These are phyloP conservation scores for Hippasteria phrygiana DNA, from an alignment of 53 echinoderm and acorn worm genomes.

Conservation along the genomic window DNA sequence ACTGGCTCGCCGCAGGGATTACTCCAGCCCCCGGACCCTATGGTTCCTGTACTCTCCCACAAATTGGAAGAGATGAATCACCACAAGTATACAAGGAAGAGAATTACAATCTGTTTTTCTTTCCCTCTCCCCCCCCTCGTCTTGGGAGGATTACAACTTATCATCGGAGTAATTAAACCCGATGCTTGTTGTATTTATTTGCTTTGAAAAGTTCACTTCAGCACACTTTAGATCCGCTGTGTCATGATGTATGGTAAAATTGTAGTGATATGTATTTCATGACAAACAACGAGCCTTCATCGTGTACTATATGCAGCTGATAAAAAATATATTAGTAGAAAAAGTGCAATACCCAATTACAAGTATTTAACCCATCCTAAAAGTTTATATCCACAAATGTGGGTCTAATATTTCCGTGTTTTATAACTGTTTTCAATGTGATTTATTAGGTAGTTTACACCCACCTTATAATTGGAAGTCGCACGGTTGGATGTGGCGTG, in stretches of 20 bases:
- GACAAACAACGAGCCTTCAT: no score
- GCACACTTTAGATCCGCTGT: neutral
- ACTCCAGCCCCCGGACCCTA: slow-evolving; percentile 18
- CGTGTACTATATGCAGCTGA: no score
- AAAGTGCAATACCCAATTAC: no score
- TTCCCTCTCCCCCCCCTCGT: neutral
- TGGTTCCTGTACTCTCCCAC: slow-evolving; percentile 35
- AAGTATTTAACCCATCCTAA: no score
- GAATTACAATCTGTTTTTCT: slow-evolving; percentile 50
- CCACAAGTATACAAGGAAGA: no score
- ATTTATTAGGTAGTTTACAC: no score
- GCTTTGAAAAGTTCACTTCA: slow-evolving; percentile 24
- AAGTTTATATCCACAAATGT: no score
- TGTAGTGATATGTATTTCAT: neutral
- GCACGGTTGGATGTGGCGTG: no score
- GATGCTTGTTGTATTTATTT: slow-evolving; percentile 40
- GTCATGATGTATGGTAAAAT: neutral
- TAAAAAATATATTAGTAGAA: no score
- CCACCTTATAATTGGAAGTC: no score
- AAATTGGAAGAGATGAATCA: slow-evolving; percentile 45
- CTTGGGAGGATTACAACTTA: slow-evolving; percentile 47
- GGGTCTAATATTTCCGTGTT: no score
- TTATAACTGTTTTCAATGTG: no score
- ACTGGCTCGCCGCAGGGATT: slow-evolving; percentile 48
- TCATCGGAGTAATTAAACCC: slow-evolving; percentile 32